Conservation (phyloP, 2,113 vertebrate species). For the Galbula dea region DNA sequence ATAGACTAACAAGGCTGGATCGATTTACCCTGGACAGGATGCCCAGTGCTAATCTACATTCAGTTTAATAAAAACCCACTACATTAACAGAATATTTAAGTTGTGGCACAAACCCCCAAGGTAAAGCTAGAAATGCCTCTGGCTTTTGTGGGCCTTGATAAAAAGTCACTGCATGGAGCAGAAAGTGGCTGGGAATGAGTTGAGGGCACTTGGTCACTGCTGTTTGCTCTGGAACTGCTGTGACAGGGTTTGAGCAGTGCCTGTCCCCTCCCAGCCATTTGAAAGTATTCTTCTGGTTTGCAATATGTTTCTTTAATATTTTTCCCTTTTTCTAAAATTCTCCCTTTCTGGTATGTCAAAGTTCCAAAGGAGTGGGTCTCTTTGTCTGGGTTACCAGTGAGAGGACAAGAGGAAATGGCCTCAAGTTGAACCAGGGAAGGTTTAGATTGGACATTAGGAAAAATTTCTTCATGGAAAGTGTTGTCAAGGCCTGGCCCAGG, state of each 20-base stretch:
- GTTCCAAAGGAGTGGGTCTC: background rate
- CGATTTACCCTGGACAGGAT: background rate
- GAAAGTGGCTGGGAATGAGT: background rate
- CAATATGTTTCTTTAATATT: background rate
- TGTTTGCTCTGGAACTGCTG: background rate
- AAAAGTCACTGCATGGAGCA: accelerated
- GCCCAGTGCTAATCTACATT: background rate
- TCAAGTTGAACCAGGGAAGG: too few relatives aligned
- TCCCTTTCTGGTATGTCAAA: background rate
- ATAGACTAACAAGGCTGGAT: background rate
- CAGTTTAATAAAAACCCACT: background rate
- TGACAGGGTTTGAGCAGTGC: background rate
- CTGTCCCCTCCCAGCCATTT: background rate
- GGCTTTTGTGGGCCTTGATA: background rate
- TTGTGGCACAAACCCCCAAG: background rate
- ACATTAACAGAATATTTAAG: background rate
- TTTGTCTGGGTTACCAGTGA: too few relatives aligned
- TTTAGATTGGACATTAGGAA: too few relatives aligned
- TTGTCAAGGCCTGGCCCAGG: too few relatives aligned
- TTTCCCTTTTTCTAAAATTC: background rate
- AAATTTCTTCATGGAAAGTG: background rate
- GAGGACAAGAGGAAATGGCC: too few relatives aligned
- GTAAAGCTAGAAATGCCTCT: background rate
- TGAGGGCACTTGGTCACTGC: accelerated
- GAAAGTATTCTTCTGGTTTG: background rate